Evolutionary conservation across 2,797 vertebrate species (phyloP).

Genomic region (Trematomus bernacchii): DNA sequence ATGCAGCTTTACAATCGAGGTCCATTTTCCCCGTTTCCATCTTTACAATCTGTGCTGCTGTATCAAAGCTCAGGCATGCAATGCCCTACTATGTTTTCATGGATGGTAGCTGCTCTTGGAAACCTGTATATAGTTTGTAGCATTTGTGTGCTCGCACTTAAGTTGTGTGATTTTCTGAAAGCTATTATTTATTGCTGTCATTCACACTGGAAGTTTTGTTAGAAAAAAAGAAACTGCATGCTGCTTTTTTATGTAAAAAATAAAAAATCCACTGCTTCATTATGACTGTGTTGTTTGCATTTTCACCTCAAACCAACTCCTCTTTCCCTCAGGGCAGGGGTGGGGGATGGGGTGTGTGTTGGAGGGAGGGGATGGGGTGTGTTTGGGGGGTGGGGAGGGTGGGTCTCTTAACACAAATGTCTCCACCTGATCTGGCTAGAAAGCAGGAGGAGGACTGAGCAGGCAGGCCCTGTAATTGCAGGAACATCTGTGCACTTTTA

Average conservation of each 20-base stretch:
- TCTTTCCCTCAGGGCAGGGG: conserved; percentile 23
- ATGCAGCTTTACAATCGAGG: conserved; percentile 37
- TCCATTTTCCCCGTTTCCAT: conserved; percentile 33
- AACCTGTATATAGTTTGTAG: conserved; percentile 80
- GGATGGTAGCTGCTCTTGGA: conserved; percentile 64
- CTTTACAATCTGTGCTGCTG: conserved; percentile 24
- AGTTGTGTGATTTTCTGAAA: conserved; percentile 65
- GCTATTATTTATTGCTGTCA: conserved; percentile 85
- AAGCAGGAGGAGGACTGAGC: conserved; percentile 64
- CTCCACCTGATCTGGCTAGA: conserved; percentile 80
- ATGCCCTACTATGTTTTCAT: conserved; percentile 41
- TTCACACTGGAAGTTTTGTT: conserved; percentile 79
- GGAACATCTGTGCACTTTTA: conserved; percentile 86
- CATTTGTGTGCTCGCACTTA: conserved; percentile 82
- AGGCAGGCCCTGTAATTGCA: conserved; percentile 78
- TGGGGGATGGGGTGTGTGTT: conserved; percentile 35
- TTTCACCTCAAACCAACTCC: conserved; percentile 36
- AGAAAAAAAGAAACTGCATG: conserved; percentile 48
- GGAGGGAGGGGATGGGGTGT: conserved; percentile 1
- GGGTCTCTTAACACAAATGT: conserved; percentile 75
- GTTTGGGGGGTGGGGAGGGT: not conserved
- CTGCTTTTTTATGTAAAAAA: conserved; percentile 75
- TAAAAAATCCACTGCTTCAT: conserved; percentile 49
- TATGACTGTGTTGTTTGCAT: conserved; percentile 50
- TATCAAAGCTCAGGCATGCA: conserved; percentile 26